phyloP scores from a whole-genome alignment of 2,113 vertebrate species.

The Pelusios castaneus region DNA sequence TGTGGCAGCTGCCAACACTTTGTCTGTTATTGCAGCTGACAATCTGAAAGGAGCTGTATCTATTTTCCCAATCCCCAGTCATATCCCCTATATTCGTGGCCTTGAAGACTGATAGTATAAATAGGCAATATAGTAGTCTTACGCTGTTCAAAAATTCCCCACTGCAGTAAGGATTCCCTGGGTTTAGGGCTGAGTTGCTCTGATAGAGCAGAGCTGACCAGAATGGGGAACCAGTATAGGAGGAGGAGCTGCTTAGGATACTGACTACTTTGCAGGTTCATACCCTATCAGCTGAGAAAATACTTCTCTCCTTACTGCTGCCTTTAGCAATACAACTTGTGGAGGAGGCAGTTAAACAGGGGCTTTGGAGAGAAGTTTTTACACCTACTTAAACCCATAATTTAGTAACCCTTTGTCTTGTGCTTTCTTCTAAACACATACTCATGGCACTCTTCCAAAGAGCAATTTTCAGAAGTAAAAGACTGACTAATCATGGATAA shows the following conservation, averaged over 20 bases:
- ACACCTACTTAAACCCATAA: not conserved
- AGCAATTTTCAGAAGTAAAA: constrained; percentile 23
- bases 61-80: not conserved
- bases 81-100: not conserved
- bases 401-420: not conserved
- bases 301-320: fast-evolving
- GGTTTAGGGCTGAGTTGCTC: not conserved
- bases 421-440: not conserved
- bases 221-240: not conserved
- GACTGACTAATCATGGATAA: not conserved
- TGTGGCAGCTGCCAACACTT: not conserved
- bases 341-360: not conserved
- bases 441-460: not conserved
- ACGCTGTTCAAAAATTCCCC: not conserved
- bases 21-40: not conserved
- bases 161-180: not conserved
- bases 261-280: not conserved
- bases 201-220: not conserved
- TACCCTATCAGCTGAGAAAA: not conserved
- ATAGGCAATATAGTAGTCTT: not conserved
- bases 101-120: not conserved
- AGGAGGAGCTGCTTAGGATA: not conserved
- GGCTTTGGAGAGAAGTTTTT: not conserved
- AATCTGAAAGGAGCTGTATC: not conserved
- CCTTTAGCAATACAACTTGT: not conserved